Evolutionary conservation across 2,113 vertebrate species (phyloP).

Genomic region (Elaphurus davidianus): DNA sequence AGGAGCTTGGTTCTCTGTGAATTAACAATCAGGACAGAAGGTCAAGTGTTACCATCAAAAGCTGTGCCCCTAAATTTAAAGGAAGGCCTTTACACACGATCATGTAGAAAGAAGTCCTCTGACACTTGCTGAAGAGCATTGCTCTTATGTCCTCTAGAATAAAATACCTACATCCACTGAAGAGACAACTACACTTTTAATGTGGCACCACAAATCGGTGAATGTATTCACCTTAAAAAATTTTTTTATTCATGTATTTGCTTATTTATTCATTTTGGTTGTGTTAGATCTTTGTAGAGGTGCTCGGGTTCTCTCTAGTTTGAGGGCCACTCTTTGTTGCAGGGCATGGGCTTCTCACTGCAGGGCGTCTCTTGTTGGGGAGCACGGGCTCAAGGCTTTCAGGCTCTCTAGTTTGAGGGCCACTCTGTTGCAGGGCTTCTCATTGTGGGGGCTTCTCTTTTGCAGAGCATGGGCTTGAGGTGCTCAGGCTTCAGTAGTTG

Average conservation of each 20-base stretch:
- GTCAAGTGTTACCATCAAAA: background rate
- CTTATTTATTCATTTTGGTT: background rate
- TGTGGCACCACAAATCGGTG: background rate
- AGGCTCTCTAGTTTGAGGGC: background rate
- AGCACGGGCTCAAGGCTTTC: background rate
- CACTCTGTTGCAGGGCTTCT: background rate
- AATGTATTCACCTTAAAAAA: background rate
- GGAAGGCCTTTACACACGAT: background rate
- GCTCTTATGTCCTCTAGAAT: background rate
- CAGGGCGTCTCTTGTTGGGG: background rate
- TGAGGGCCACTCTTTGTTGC: background rate
- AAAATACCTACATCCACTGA: background rate
- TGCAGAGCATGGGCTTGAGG: background rate
- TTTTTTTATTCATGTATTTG: background rate
- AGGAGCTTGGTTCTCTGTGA: background rate
- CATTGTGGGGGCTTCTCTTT: background rate
- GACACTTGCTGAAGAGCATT: background rate
- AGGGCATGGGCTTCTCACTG: background rate
- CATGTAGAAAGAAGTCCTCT: background rate
- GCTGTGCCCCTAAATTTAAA: background rate
- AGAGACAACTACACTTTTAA: background rate
- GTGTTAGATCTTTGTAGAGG: background rate
- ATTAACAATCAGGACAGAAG: background rate
- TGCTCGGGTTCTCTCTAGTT: background rate
- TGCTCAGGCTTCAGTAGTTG: background rate